These are phyloP conservation scores for Carettochelys insculpta DNA, from an alignment of 2,113 vertebrate genomes.

Conservation along the genomic window DNA sequence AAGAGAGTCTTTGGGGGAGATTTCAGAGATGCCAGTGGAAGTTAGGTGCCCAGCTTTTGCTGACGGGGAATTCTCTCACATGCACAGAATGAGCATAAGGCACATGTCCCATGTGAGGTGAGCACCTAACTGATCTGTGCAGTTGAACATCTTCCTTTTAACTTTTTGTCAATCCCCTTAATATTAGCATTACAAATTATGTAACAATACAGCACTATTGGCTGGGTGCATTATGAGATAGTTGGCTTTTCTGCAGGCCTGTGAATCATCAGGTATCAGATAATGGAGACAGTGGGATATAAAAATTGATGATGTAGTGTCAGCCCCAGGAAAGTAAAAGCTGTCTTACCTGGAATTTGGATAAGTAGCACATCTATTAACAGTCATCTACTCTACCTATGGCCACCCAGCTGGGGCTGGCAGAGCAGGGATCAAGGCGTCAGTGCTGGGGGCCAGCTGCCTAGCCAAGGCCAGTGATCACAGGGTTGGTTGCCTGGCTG, in stretches of 20 bases:
- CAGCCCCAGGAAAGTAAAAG: no score
- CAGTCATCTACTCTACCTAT: no score
- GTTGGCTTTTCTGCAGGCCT: neutral
- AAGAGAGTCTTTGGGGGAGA: neutral
- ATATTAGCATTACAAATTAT: neutral
- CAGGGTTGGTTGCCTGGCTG: no score
- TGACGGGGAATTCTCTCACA: neutral
- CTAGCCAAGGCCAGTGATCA: no score
- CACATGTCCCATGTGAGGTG: neutral
- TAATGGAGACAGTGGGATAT: neutral
- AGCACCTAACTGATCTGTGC: neutral
- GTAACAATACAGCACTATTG: neutral
- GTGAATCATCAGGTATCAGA: neutral
- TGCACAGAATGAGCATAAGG: neutral
- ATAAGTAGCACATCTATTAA: no score
- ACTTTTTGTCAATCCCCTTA: neutral
- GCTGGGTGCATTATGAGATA: neutral
- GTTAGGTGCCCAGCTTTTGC: neutral
- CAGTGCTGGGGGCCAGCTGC: no score
- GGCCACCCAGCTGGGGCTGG: no score
- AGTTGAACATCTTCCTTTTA: neutral
- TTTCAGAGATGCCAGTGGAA: neutral
- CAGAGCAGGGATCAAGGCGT: no score
- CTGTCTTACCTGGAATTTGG: no score
- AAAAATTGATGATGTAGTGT: neutral